Percentiles rank a stretch among this genome's conserved stretches.
Conservation (phyloP, 2,797 vertebrate genomes). For the Poeciliopsis presidionis region DNA sequence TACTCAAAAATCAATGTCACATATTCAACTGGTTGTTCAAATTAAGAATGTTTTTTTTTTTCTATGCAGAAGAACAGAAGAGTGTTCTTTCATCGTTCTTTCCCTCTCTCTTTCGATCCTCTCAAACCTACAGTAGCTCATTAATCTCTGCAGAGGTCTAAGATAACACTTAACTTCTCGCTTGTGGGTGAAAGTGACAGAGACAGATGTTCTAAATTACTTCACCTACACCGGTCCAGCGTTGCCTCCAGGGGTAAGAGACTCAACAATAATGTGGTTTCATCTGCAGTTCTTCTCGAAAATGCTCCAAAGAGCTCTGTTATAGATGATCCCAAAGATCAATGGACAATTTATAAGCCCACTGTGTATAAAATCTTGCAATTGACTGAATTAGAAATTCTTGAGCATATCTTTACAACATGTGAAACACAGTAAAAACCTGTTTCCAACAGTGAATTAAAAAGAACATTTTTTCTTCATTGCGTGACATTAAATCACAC, state of each 20-base stretch:
- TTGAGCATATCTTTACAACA: not conserved
- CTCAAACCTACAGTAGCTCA: constrained; percentile 40
- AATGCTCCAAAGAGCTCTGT: constrained; percentile 11
- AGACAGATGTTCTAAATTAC: constrained; percentile 72
- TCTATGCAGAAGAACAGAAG: not conserved
- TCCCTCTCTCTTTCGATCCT: constrained; percentile 15
- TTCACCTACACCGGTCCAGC: constrained; percentile 49
- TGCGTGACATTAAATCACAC: not conserved
- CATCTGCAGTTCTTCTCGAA: constrained; percentile 19
- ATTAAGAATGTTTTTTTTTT: constrained; percentile 13
- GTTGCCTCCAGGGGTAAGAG: constrained; percentile 47
- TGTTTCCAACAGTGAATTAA: not conserved
- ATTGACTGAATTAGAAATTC: not conserved
- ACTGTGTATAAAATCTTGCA: not conserved
- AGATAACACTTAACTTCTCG: constrained; percentile 56
- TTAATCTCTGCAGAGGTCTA: constrained; percentile 54
- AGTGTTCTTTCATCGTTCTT: not conserved
- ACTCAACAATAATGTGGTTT: constrained; percentile 40
- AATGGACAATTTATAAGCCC: not conserved
- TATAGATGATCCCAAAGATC: constrained; percentile 9
- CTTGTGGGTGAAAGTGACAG: constrained; percentile 61
- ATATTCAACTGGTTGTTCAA: constrained; percentile 30
- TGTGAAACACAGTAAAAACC: not conserved
- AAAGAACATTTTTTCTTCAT: not conserved
- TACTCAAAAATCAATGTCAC: constrained; percentile 53